Conservation (phyloP, 2,113 vertebrate genomes). For the Catharus bicknelli region DNA sequence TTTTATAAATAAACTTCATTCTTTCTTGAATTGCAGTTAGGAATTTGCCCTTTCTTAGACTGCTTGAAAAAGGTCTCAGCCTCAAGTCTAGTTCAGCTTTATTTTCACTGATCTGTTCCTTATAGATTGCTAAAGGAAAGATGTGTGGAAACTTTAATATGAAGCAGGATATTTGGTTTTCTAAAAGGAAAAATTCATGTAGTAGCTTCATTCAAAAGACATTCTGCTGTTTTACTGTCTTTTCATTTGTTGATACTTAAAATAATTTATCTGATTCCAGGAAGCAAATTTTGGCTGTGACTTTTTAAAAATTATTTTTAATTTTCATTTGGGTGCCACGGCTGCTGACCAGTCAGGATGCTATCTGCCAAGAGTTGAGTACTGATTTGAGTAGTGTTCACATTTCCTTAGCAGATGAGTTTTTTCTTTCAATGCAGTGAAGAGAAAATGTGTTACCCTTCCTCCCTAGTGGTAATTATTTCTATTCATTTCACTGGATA, state of each 20-base stretch:
- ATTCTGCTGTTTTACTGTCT: background rate
- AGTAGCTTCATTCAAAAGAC: background rate
- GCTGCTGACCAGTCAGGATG: background rate
- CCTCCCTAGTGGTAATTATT: background rate
- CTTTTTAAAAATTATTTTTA: background rate
- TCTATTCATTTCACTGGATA: background rate
- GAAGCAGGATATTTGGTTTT: background rate
- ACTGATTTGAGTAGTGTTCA: background rate
- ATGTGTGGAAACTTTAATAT: background rate
- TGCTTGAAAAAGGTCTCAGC: background rate
- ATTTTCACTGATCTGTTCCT: background rate
- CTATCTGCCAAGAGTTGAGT: background rate
- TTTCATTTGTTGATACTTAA: background rate
- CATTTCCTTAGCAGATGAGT: background rate
- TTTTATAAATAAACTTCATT: background rate
- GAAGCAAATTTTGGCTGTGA: background rate
- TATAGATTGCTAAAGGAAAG: background rate
- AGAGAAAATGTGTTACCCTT: background rate
- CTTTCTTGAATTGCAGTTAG: background rate
- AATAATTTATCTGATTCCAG: background rate
- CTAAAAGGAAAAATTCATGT: background rate
- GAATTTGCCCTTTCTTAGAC: background rate
- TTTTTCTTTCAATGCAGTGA: background rate
- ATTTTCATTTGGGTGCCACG: background rate
- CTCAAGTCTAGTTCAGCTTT: background rate